These are phyloP conservation scores for Discoglossus pictus DNA, from an alignment of 2,797 vertebrate species.

Conservation along the genomic window DNA sequence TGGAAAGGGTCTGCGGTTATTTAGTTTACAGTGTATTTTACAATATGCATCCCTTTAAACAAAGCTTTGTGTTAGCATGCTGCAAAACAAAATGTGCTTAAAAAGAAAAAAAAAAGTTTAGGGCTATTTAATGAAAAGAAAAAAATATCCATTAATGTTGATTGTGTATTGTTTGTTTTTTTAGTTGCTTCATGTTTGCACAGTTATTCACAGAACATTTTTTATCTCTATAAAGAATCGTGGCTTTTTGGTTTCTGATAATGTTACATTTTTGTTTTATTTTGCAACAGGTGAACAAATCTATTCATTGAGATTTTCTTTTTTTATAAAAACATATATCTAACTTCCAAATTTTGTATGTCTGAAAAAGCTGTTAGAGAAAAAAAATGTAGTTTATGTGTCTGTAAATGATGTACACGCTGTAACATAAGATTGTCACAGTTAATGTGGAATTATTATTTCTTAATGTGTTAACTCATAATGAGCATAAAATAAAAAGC, in stretches of 20 bases:
- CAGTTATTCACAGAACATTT: conserved; percentile 70
- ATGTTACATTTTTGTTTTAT: conserved; percentile 71
- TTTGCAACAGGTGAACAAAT: conserved; percentile 80
- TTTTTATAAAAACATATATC: conserved; percentile 45
- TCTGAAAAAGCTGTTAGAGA: conserved; percentile 71
- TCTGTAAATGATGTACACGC: conserved; percentile 80
- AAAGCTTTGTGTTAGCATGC: conserved; percentile 79
- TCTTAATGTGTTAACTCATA: conserved; percentile 78
- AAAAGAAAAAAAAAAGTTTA: conserved; percentile 74
- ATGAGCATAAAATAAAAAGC: conserved; percentile 79
- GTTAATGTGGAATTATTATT: conserved; percentile 79
- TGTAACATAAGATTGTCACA: conserved; percentile 82
- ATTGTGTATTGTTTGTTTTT: conserved; percentile 71
- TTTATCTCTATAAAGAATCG: conserved; percentile 73
- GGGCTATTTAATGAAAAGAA: conserved; percentile 74
- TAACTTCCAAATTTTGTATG: conserved; percentile 65
- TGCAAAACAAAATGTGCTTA: conserved; percentile 74
- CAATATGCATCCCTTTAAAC: conserved; percentile 75
- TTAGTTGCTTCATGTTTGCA: conserved; percentile 76
- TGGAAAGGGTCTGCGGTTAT: conserved; percentile 68
- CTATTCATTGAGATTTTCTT: conserved; percentile 76
- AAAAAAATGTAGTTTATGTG: conserved; percentile 72
- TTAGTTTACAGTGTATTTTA: conserved; percentile 78
- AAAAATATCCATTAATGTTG: conserved; percentile 76
- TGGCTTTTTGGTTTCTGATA: conserved; percentile 77